These are phyloP conservation scores for Chaetura pelagica DNA, from an alignment of 2,113 vertebrate species.

Conservation along the genomic window DNA sequence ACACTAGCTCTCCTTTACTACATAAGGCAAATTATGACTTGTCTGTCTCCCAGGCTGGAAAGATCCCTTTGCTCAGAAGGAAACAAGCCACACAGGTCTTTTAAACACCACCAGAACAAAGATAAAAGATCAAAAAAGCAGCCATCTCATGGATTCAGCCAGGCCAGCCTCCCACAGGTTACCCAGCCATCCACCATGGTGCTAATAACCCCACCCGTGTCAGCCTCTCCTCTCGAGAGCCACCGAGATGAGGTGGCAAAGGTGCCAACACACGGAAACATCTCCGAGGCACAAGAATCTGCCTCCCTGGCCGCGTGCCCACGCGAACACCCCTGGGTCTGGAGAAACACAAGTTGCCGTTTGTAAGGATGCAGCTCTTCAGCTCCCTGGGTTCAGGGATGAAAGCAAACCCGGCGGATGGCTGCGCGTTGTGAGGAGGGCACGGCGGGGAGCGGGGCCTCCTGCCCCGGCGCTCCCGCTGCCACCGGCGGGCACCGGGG, in stretches of 20 bases:
- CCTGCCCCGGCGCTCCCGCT: too few relatives aligned
- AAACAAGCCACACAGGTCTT: not conserved
- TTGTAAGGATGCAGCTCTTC: not conserved
- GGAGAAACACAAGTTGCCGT: rapidly evolving
- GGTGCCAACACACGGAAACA: not conserved
- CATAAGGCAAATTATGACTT: rapidly evolving
- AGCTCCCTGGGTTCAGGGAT: not conserved
- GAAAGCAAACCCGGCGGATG: rapidly evolving
- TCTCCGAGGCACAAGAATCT: not conserved
- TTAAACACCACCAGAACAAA: not conserved
- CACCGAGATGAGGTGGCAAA: not conserved
- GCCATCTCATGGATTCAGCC: not conserved
- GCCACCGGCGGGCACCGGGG: not conserved
- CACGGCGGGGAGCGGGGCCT: too few relatives aligned
- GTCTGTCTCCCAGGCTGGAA: not conserved
- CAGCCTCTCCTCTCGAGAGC: not conserved
- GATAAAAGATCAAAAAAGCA: not conserved
- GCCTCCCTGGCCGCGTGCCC: not conserved
- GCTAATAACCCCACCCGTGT: rapidly evolving
- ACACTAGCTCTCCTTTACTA: not conserved
- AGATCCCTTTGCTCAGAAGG: not conserved
- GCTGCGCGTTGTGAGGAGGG: rapidly evolving
- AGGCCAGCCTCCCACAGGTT: not conserved
- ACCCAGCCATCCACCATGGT: not conserved
- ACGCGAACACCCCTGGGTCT: rapidly evolving